Base-by-base conservation (phyloP, 2,797 vertebrate species). In the Nannoperca obscura region DNA sequence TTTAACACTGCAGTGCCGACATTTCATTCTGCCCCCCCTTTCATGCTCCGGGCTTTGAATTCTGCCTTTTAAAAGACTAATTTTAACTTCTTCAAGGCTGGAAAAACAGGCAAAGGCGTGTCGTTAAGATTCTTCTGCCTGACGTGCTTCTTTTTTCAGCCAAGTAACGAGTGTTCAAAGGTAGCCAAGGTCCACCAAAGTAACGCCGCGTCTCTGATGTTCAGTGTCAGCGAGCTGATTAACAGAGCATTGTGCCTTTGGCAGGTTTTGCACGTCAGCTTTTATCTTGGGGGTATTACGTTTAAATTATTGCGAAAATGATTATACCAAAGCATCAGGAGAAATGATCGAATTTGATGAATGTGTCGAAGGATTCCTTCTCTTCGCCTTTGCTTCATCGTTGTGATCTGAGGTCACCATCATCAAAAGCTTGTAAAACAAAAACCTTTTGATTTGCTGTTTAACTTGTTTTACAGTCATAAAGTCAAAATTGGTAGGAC, bases 11-110 rank as follows among this genome's bases (percentile, higher is more conserved):
- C 92, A 93, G 90, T 89, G 91, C 90, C 93, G 86, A 94, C 94
- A 93, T 94, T 94, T 94, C 93, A 92, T 90, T 87, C 92, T 87
- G 86, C 91, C 88, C 90, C 88, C 89, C 86, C 89, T 92, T 92
- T 94, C 94, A 92, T 95, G 91, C 89, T 88, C 72, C 84, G 82
- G 52, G 88, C 94, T 95, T 96, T 95, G 93, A 95, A 95, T 94
- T 91, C 81, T 78, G 88, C 80, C 92, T 93, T 94, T 95, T 91
- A 93, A 94, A 93, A 94, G 90, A 92, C 94, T 92, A 91, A 95
- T 95, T 95, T 94, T 94, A 93, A 93, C 92, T 93, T 94, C 91
- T 94, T 94, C 92, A 91, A 94, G 93, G 93, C 91, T 88, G 85
- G 81, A 89, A 89, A 92, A 90, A 88, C 86, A 86, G 86, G 90